A percentile compares a stretch with the other conserved stretches of the same genome.
phyloP scores from a whole-genome alignment of 2,888 invertebrate genomes.

The Drosophila dives region DNA sequence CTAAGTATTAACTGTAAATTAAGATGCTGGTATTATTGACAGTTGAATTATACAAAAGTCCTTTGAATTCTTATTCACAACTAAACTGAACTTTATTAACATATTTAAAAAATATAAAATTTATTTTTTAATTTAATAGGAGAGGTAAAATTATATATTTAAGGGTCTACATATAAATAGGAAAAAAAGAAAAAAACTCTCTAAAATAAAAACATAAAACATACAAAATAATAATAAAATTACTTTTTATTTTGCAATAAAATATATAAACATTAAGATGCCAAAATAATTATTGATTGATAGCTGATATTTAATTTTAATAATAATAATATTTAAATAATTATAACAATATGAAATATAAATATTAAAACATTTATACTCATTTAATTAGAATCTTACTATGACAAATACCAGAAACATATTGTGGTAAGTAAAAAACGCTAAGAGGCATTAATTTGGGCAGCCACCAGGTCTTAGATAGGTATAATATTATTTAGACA shows the following conservation, averaged over 20 bases:
- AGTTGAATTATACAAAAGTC: constrained; percentile 3
- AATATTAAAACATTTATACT: neutral
- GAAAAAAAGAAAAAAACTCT: too few species aligned
- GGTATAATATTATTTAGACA: neutral
- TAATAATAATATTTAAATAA: too few species aligned
- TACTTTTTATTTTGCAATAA: neutral
- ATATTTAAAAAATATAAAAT: too few species aligned
- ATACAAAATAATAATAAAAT: neutral
- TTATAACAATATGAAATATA: neutral
- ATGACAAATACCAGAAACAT: too few species aligned
- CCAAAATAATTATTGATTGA: neutral
- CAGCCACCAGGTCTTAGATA: fast-evolving
- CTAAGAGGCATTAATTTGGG: neutral
- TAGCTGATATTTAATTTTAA: neutral
- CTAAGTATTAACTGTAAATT: neutral
- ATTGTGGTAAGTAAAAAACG: neutral
- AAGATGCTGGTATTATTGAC: neutral
- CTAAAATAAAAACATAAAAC: neutral
- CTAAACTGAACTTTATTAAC: too few species aligned
- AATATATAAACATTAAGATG: neutral
- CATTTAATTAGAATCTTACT: neutral
- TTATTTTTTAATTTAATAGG: too few species aligned
- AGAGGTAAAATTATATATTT: neutral
- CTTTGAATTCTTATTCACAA: neutral
- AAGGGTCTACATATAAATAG: neutral